Evolutionary conservation across 2,888 invertebrate genomes (phyloP).

Genomic region (Allolobophora icterica): DNA sequence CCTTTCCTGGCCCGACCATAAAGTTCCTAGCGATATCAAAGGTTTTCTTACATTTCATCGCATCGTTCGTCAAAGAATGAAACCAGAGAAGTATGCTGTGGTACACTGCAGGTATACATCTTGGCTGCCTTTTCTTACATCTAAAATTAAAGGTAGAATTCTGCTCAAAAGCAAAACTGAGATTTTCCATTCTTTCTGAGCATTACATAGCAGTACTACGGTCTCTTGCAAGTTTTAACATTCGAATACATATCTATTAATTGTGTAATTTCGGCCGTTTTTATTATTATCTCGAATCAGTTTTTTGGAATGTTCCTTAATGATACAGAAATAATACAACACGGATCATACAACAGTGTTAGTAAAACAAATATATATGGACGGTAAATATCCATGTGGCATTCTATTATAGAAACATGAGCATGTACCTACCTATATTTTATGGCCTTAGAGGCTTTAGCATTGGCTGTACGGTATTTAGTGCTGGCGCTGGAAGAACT

Average conservation of each 20-base stretch:
- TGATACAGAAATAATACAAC: not conserved
- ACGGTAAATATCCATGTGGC: not conserved
- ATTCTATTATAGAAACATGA: too few species aligned
- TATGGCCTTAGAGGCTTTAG: too few species aligned
- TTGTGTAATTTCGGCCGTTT: not conserved
- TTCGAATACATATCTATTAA: not conserved
- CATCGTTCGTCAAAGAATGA: not conserved
- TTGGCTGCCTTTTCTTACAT: not conserved
- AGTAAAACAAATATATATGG: not conserved
- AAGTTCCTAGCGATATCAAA: not conserved
- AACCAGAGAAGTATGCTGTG: not conserved
- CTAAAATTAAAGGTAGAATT: not conserved
- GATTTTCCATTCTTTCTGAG: too few species aligned
- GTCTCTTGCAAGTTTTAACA: not conserved
- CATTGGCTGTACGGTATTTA: not conserved
- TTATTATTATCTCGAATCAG: not conserved
- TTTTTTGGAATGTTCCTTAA: not conserved
- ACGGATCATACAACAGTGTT: not conserved
- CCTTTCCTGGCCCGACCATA: slow-evolving; percentile 2
- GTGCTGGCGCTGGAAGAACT: slow-evolving; percentile 37
- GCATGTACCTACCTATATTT: too few species aligned
- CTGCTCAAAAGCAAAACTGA: too few species aligned
- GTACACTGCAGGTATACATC: slow-evolving; percentile 12
- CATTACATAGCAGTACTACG: not conserved
- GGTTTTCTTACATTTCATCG: slow-evolving; percentile 6